Evolutionary conservation across 1,140 invertebrate genomes (phyloP).

Genomic region (Formica exsecta): DNA sequence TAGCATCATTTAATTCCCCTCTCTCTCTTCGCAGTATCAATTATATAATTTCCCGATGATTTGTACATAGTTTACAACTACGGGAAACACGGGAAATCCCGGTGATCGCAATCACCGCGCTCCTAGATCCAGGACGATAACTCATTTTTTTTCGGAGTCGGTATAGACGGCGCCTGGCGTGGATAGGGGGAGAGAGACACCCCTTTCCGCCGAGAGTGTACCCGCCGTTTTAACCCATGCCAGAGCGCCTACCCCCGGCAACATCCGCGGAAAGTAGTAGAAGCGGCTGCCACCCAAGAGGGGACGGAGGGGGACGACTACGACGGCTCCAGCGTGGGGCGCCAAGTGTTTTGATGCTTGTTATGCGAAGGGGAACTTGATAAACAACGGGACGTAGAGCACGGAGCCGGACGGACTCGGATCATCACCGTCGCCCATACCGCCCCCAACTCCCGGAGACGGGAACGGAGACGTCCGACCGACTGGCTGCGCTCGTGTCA

Average conservation of each 20-base stretch:
- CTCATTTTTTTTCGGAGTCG: constrained; percentile 66
- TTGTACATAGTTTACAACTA: constrained; percentile 47
- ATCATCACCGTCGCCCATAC: constrained; percentile 64
- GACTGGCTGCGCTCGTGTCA: constrained; percentile 73
- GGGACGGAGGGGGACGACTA: constrained; percentile 61
- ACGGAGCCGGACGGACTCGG: constrained; percentile 66
- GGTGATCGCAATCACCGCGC: constrained; percentile 47
- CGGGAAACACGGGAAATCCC: constrained; percentile 28
- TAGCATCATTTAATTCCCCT: constrained; percentile 10
- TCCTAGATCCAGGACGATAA: constrained; percentile 64
- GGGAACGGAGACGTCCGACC: constrained; percentile 66
- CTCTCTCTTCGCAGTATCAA: neutral
- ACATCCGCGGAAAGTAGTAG: constrained; percentile 72
- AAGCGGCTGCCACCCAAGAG: constrained; percentile 61
- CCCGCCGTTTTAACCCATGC: constrained; percentile 73
- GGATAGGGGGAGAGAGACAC: constrained; percentile 55
- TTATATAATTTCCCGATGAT: constrained; percentile 56
- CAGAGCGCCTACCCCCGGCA: constrained; percentile 69
- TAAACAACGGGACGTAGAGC: constrained; percentile 79
- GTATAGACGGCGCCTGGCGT: constrained; percentile 69
- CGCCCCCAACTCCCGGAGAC: neutral
- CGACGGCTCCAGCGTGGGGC: constrained; percentile 80
- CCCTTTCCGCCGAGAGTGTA: constrained; percentile 30
- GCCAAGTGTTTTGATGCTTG: constrained; percentile 83
- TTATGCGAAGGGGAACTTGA: constrained; percentile 79